phyloP scores from a whole-genome alignment of 2,113 vertebrate genomes.

The Paramisgurnus dabryanus region DNA sequence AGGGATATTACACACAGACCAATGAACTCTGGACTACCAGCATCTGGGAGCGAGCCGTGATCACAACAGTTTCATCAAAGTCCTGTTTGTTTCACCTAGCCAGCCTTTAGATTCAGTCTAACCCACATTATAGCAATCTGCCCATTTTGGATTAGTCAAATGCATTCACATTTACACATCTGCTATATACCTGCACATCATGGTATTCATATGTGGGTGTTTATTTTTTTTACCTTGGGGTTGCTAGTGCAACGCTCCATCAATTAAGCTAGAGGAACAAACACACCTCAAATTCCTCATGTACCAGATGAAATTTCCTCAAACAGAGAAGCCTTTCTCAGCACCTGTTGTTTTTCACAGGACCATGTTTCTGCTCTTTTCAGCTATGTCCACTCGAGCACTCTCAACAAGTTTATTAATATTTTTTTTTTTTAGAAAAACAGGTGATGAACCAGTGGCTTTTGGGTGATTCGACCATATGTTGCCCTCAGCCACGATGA shows the following conservation, averaged over 20 bases:
- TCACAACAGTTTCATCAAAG: neutral
- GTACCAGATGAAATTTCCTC: neutral
- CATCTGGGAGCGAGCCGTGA: neutral
- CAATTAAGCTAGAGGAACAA: neutral
- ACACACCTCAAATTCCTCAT: neutral
- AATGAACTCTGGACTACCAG: conserved; percentile 21
- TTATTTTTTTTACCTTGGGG: no score
- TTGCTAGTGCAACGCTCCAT: no score
- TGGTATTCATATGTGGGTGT: no score
- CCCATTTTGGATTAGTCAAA: no score
- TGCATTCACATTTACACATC: no score
- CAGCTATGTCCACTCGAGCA: conserved; percentile 5
- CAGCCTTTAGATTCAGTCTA: neutral
- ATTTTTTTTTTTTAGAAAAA: conserved; percentile 13
- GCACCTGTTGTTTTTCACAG: conserved; percentile 42
- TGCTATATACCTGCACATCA: no score
- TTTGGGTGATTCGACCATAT: conserved; percentile 49
- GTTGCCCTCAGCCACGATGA: conserved; percentile 18
- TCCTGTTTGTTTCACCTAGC: neutral
- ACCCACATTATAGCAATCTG: no score
- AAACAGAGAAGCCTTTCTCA: conserved; percentile 8
- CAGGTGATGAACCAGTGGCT: conserved; percentile 49
- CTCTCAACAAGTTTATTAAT: neutral
- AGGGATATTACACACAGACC: conserved; percentile 23
- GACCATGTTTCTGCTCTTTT: conserved; percentile 1